Percentiles rank a stretch among this genome's conserved stretches.
Evolutionary conservation across 2,797 vertebrate genomes (phyloP).

Genomic region (Myiotriccus ornatus): DNA sequence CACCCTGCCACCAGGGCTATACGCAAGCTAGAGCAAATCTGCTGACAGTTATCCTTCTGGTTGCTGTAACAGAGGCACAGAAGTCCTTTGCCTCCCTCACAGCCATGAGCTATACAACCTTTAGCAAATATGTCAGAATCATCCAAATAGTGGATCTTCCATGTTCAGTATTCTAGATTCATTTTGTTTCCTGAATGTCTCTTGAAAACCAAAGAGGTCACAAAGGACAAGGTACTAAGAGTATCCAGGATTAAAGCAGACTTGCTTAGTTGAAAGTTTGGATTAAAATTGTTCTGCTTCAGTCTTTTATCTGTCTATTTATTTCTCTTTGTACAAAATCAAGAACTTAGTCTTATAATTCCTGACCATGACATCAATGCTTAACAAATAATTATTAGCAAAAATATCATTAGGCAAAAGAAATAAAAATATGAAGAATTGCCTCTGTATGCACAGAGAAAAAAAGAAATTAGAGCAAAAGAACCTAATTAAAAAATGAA

Average conservation of each 20-base stretch:
- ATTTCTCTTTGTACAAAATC: neutral
- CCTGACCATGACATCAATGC: neutral
- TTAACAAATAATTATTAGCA: neutral
- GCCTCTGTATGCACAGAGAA: neutral
- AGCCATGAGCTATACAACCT: neutral
- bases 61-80: neutral
- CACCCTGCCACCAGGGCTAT: neutral
- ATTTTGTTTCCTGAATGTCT: neutral
- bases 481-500: constrained; percentile 4
- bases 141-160: neutral
- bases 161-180: neutral
- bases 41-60: neutral
- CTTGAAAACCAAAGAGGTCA: neutral
- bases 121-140: neutral
- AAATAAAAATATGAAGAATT: neutral
- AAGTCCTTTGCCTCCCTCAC: neutral
- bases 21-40: neutral
- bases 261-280: neutral
- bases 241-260: neutral
- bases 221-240: neutral
- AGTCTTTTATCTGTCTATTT: neutral
- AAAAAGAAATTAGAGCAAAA: neutral
- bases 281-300: neutral
- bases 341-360: neutral
- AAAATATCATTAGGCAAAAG: neutral